Evolutionary conservation across 2,888 invertebrate species (phyloP).

Genomic region (Ophion ventricosus): DNA sequence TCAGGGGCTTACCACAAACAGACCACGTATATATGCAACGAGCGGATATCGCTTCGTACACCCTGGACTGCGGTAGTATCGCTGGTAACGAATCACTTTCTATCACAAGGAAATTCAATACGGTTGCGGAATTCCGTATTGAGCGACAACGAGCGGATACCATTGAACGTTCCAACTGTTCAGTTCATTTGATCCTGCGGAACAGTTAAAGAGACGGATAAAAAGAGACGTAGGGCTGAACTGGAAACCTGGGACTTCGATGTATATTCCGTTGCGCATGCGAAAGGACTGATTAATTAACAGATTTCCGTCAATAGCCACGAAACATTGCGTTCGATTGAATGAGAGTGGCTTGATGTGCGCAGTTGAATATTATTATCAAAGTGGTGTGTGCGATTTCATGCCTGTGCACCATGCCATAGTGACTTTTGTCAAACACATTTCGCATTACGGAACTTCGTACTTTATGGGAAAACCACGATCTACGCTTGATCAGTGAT

Average conservation of each 20-base stretch:
- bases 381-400: neutral
- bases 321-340: neutral
- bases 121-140: slow-evolving; percentile 34
- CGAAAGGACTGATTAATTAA: slow-evolving; percentile 14
- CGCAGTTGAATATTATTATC: neutral
- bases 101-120: slow-evolving; percentile 40
- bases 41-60: slow-evolving; percentile 40
- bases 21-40: slow-evolving; percentile 16
- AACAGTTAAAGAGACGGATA: neutral
- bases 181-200: slow-evolving; percentile 6
- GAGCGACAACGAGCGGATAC: neutral
- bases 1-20: slow-evolving; percentile 33
- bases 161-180: slow-evolving; percentile 2
- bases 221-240: neutral
- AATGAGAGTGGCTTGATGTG: neutral
- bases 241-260: too few relatives aligned
- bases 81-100: slow-evolving; percentile 15
- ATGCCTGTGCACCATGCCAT: neutral
- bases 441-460: neutral
- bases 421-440: neutral
- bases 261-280: neutral
- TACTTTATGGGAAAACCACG: neutral
- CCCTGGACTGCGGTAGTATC: slow-evolving; percentile 24
- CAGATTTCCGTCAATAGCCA: neutral
- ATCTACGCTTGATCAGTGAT: slow-evolving; percentile 7